Evolutionary conservation across 2,888 invertebrate genomes (phyloP), one percentile per base, ranked within the genome.

Genomic region (Pomacea canaliculata): DNA sequence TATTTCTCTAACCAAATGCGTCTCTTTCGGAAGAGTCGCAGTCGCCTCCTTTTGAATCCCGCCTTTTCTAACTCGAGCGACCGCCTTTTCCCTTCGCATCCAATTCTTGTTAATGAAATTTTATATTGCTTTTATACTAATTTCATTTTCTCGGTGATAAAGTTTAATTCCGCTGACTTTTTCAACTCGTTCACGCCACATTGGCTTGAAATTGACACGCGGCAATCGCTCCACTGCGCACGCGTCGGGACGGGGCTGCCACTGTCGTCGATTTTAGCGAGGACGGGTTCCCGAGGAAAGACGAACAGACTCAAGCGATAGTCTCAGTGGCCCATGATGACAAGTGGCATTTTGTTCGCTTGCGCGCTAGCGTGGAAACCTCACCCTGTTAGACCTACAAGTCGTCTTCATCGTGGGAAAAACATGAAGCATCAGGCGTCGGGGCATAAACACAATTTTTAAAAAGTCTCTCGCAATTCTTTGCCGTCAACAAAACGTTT

Each of bases 101-200:
- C 77, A 77, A 79, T 80, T 71, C 79, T 81, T 79, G 80, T 81
- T 81, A 82, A 83, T 82, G 81, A 84, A 83, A 81, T 80, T 81
- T 82, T 73, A 84, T 81, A 81, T 75, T 78, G 79, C 76, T 76
- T 78, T 80, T 80, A 81, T 82, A 84, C 81, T 84, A 83, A 83
- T 82, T 82, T 82, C 80, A 77, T 80, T 81, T 81, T 83, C 80
- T 81, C 75, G 72, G 70, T 77, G 76, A 81, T 79, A 78, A 78
- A 76, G 77, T 81, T 79, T 76, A 76, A 79, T 79, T 79, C 74
- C 79, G 79, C 71, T 76, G 68, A 77, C 71, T 78, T 76, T 76
- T 77, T 73, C 77, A 74, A 67, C 71, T 59, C 62, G 37, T 80
- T 79, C 77, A 81, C 78, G 82, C 73, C 75, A 74, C 78, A 80